Base-by-base conservation (phyloP, 2,888 invertebrate genomes). In the Rhagophthalmus giganteus region DNA sequence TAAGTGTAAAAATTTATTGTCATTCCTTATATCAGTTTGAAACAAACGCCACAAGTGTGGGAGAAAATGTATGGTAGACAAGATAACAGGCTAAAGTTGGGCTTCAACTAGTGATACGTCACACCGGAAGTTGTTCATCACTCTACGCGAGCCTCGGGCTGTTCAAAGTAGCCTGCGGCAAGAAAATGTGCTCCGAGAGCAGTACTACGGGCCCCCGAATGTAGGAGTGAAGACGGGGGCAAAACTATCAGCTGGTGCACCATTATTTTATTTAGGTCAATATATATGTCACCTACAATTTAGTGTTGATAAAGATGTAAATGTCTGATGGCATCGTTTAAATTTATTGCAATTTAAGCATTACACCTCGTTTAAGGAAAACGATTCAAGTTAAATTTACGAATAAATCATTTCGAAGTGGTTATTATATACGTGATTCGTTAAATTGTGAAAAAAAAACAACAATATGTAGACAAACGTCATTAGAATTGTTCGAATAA, bases 131-230 rank as follows among this genome's bases (percentile, higher is more conserved):
- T 60, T 58, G 60, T 60, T 60, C 61, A 60, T 60, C 62, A 61
- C 56, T 60, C 60, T 49, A 48, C 58, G 57, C 59, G 54, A 42
- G 59, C 69, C 64, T 72, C 55, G 66, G 71, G 69, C 74, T 72
- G 77, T 78, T 45, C 30, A 31, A 77, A 75, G 78, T 77, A 77
- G 71, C 74, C 75, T 72, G 72, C 68, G 69, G 76, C 72, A 73
- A 28, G 26, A 28, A 26, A 15, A 42, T 24, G 26, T 25, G 20
- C 13, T 25, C 15, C 9, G 10, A 37, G 37, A 40, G 34, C 12
- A 39, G 32, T 10, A 15, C 26, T 37, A 7, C 20, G 38, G 28
- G 35, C 42, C 39, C 42, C 37, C 49, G 25, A 14, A 30, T 42
- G 46, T 44, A 74, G 74, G 73, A 73, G 45, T 34, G 37, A 51